Conservation (phyloP, 2,888 invertebrate species). For the Tolmerus cingulatus region DNA sequence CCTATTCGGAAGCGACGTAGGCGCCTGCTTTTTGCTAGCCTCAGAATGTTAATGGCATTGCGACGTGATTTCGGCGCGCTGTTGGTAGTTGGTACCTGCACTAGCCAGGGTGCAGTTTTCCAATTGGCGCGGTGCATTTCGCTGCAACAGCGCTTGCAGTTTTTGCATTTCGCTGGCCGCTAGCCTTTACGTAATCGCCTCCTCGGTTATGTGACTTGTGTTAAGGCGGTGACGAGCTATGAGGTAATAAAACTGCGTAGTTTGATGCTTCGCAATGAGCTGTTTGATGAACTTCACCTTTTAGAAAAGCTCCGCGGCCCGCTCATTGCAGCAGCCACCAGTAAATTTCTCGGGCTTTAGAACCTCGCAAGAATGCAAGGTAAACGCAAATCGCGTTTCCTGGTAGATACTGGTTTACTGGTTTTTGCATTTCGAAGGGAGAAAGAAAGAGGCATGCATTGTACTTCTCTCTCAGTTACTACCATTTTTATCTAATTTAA, state of each 20-base stretch:
- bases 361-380: neutral
- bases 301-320: neutral
- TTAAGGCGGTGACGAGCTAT: neutral
- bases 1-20: neutral
- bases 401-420: neutral
- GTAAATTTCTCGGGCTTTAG: neutral
- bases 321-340: neutral
- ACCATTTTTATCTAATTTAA: neutral
- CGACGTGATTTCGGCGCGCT: neutral
- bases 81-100: neutral
- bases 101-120: neutral
- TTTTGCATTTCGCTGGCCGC: neutral
- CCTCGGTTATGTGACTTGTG: neutral
- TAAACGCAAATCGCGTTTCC: neutral
- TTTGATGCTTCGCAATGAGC: neutral
- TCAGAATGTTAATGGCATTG: neutral
- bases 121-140: neutral
- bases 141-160: neutral
- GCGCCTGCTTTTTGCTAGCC: neutral
- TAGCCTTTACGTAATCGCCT: neutral
- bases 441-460: neutral
- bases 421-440: neutral
- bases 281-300: neutral
- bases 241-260: slow-evolving; percentile 28
- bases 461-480: neutral